phyloP scores from a whole-genome alignment of 2,888 invertebrate species.

The Gortyna flavago region DNA sequence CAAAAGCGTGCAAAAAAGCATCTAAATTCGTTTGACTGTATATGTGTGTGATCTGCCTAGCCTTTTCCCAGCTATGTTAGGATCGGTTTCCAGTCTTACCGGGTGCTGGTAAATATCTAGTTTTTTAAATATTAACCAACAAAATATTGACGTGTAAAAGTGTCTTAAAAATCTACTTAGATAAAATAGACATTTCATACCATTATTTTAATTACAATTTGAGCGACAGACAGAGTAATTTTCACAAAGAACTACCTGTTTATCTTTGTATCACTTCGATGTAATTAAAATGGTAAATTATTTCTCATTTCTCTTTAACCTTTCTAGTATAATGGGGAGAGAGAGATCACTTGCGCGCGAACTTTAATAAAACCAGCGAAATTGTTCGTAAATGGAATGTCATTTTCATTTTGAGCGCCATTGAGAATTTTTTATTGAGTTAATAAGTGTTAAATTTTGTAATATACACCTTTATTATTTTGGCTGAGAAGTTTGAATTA shows the following conservation, averaged over 20 bases:
- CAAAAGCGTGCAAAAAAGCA: not conserved
- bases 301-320: not conserved
- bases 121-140: too few relatives aligned
- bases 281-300: not conserved
- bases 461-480: not conserved
- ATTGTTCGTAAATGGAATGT: not conserved
- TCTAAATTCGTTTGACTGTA: not conserved
- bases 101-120: not conserved
- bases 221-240: not conserved
- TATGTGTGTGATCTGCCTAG: not conserved
- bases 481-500: not conserved
- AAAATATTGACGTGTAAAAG: too few relatives aligned
- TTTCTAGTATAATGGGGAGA: not conserved
- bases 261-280: not conserved
- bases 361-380: not conserved
- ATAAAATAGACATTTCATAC: too few relatives aligned
- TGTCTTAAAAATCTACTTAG: too few relatives aligned
- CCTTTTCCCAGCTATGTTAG: not conserved
- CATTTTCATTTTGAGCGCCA: slow-evolving; percentile 5
- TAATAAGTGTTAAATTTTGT: not conserved
- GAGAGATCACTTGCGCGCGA: not conserved
- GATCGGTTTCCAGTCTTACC: not conserved
- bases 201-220: not conserved
- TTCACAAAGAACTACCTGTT: not conserved
- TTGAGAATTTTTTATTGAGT: not conserved